These are phyloP conservation scores for Actinia equina DNA, from an alignment of 64 coral and sea anemone genomes.

Conservation along the genomic window DNA sequence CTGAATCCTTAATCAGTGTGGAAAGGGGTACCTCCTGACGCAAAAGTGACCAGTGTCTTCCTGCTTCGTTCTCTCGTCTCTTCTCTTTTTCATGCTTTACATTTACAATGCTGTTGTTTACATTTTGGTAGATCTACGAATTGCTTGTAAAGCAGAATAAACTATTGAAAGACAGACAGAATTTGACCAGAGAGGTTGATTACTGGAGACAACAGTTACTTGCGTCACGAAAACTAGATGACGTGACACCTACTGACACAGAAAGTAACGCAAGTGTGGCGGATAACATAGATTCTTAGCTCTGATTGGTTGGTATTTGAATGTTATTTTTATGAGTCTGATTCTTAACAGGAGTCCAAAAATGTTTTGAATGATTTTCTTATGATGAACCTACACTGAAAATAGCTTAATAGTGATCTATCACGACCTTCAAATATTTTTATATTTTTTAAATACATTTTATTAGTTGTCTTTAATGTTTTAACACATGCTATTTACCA, in stretches of 20 bases:
- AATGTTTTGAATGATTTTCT: too few relatives aligned
- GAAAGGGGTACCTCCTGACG: too few relatives aligned
- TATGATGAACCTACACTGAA: too few relatives aligned
- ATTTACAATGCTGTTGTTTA: background rate
- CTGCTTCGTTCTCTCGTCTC: too few relatives aligned
- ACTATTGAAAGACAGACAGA: slow-evolving; percentile 77
- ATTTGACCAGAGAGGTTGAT: slow-evolving; percentile 64
- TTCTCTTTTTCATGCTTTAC: background rate
- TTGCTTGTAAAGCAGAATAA: slow-evolving; percentile 66
- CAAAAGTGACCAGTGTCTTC: too few relatives aligned
- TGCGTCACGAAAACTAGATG: slow-evolving; percentile 19
- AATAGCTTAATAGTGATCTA: too few relatives aligned
- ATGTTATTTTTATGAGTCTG: background rate
- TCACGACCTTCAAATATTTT: background rate
- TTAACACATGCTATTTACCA: too few relatives aligned
- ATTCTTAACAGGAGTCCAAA: background rate
- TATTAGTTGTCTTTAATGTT: too few relatives aligned
- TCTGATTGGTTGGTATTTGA: background rate
- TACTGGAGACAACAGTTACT: slow-evolving; percentile 67
- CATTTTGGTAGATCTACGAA: slow-evolving; percentile 59
- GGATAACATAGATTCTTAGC: slow-evolving; percentile 5
- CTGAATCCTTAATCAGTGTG: too few relatives aligned
- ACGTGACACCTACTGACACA: slow-evolving; percentile 44
- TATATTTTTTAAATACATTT: background rate
- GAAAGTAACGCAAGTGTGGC: slow-evolving; percentile 71